These are phyloP conservation scores for Odontomachus brunneus DNA, from an alignment of 1,140 invertebrate species.

Conservation along the genomic window DNA sequence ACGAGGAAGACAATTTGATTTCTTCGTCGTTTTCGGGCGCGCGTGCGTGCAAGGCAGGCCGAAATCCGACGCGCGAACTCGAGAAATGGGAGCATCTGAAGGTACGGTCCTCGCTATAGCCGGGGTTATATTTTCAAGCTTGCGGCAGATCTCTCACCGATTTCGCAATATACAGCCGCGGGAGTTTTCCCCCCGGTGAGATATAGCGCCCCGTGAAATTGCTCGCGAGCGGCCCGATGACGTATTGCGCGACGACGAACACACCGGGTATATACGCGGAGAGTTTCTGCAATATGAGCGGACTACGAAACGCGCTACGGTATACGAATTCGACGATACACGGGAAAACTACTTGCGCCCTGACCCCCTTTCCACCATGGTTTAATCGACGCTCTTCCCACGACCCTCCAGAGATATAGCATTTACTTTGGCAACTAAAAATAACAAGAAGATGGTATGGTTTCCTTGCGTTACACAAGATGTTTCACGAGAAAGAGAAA, in stretches of 20 bases:
- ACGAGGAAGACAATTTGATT: slow-evolving; percentile 34
- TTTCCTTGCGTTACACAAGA: not conserved
- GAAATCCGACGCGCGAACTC: slow-evolving; percentile 61
- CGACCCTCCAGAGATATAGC: not conserved
- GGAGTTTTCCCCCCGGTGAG: slow-evolving; percentile 60
- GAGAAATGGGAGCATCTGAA: slow-evolving; percentile 65
- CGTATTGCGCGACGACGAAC: slow-evolving; percentile 53
- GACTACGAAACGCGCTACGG: slow-evolving; percentile 19
- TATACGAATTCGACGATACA: slow-evolving; percentile 46
- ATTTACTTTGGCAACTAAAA: slow-evolving; percentile 15
- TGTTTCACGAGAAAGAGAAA: slow-evolving; percentile 1
- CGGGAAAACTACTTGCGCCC: slow-evolving; percentile 34
- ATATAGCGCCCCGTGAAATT: slow-evolving; percentile 68
- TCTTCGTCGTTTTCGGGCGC: slow-evolving; percentile 6
- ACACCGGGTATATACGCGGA: slow-evolving; percentile 35
- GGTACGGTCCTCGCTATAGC: slow-evolving; percentile 43
- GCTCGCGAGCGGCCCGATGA: slow-evolving; percentile 52
- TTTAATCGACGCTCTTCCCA: slow-evolving; percentile 31
- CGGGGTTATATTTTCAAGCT: slow-evolving; percentile 68
- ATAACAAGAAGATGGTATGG: not conserved
- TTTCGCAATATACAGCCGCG: slow-evolving; percentile 67
- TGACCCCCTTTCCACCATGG: not conserved
- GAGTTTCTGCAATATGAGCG: slow-evolving; percentile 37
- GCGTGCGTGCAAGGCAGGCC: not conserved
- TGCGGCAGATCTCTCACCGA: slow-evolving; percentile 64